Conservation (phyloP, 2,888 invertebrate genomes). For the Eurois occulta region DNA sequence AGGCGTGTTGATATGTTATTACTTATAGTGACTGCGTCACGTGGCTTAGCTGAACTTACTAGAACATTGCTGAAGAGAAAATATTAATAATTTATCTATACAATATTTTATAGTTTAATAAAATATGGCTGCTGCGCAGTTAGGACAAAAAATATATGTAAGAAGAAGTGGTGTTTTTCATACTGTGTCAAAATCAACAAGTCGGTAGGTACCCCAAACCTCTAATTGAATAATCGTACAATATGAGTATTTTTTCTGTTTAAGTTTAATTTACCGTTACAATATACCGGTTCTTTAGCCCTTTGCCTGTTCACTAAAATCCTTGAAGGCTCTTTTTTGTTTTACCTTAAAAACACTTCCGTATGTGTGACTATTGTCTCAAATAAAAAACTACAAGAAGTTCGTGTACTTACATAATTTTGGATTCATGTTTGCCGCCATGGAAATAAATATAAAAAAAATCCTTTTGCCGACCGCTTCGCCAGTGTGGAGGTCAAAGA, state of each 20-base stretch:
- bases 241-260: conserved; percentile 26
- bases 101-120: not conserved
- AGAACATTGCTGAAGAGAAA: not conserved
- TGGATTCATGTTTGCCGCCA: not conserved
- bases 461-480: not conserved
- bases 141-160: too few relatives aligned
- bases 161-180: not conserved
- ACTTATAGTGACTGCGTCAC: not conserved
- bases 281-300: conserved; percentile 68
- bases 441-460: not conserved
- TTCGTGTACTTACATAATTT: conserved; percentile 20
- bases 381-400: conserved; percentile 20
- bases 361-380: conserved; percentile 54
- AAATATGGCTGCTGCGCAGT: not conserved
- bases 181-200: not conserved
- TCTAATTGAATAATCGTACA: not conserved
- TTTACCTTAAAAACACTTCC: conserved; percentile 64
- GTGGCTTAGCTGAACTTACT: not conserved
- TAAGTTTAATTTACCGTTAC: conserved; percentile 34
- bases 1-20: not conserved
- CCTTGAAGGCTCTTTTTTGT: conserved; percentile 69
- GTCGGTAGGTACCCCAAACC: not conserved
- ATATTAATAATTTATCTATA: not conserved
- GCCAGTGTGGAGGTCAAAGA: not conserved
- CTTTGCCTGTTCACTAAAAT: conserved; percentile 67